Evolutionary conservation across 2,113 vertebrate species (phyloP), one percentile per base, ranked within the genome.

Genomic region (Ageneiosus marmoratus): DNA sequence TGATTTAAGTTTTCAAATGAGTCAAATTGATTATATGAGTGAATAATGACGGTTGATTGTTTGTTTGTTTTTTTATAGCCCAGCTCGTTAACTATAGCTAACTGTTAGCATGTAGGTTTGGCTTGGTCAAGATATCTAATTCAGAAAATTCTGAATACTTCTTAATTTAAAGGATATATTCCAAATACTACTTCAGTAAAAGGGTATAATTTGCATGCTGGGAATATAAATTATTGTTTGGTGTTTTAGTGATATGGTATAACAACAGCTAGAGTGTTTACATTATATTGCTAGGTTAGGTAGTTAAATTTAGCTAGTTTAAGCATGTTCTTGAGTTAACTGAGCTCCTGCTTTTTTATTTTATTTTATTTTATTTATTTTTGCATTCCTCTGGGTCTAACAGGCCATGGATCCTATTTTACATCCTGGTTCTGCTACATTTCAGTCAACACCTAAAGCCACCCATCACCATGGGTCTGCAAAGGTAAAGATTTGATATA

Each of bases 381-480:
- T 44, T 29, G 1, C 1, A 0, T 65, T 48, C 41, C n/a, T 32
- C 15, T n/a, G 62, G 8, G 7, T 34, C 24, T 51, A 55, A 56
- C 32, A 84, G 87, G 70, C 7, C 50, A 89, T 89, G 90, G 87
- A 82, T 70, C 83, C 88, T 22, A 80, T 86, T 55, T 86, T 41
- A 77, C 86, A 86, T 53, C 70, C 80, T 34, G 60, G 55, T 41
- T 79, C 87, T 34, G 75, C 79, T 22, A 74, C 15, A 50, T 63
- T 77, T 79, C 89, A 89, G 37, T 88, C 88, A 11, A 89, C 90
- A 37, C 86, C 87, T n/a, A 90, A 88, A 83, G 10, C 72, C 1
- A 69, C 22, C 15, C 84, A 76, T 73, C 65, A 72, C 46, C 80
- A 34, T 4, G 15, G 29, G 3, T 48, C 73, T 46, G 37, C 81